phyloP scores from a whole-genome alignment of 2,113 vertebrate genomes.

The Callipepla squamata region DNA sequence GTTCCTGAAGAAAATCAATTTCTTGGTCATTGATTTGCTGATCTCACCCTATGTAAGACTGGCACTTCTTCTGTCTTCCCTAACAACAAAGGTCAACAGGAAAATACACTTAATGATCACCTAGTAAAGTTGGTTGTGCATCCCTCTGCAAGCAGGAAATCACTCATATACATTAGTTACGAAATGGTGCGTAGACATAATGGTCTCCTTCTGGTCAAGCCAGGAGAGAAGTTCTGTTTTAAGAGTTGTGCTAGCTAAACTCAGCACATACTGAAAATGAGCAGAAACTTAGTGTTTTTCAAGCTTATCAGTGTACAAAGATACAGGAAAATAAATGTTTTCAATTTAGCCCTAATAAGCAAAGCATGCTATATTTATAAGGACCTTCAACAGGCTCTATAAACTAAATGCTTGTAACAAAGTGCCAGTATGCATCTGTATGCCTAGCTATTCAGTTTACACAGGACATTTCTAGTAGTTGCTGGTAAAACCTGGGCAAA shows the following conservation, averaged over 20 bases:
- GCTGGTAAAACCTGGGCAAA: not conserved
- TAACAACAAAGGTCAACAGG: not conserved
- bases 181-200: not conserved
- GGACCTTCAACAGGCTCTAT: not conserved
- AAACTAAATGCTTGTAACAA: not conserved
- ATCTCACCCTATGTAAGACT: not conserved
- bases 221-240: not conserved
- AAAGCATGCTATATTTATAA: not conserved
- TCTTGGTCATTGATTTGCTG: constrained; percentile 21
- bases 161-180: not conserved
- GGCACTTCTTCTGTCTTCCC: not conserved
- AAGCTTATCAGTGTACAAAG: not conserved
- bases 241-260: not conserved
- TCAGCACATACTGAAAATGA: not conserved
- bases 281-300: not conserved
- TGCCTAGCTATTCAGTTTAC: not conserved
- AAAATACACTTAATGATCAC: not conserved
- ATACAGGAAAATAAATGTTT: not conserved
- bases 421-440: not conserved
- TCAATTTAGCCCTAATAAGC: not conserved
- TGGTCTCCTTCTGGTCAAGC: not conserved
- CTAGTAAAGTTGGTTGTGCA: not conserved
- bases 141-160: not conserved
- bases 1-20: constrained; percentile 22
- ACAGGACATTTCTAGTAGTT: not conserved